Conservation (phyloP, 37 sponge, comb jelly and placozoan species). For the Bolinopsis microptera region DNA sequence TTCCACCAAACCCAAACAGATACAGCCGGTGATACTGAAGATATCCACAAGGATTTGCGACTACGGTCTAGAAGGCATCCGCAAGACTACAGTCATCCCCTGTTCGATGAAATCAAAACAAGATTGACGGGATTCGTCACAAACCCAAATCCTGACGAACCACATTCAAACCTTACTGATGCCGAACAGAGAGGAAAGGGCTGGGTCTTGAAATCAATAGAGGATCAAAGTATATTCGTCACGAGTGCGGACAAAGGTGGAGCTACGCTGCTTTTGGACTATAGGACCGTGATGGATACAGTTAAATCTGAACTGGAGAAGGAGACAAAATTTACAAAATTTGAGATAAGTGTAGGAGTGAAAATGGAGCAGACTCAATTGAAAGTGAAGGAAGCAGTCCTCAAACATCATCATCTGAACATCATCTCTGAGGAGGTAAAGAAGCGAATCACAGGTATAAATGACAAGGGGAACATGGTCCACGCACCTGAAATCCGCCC, state of each 20-base stretch:
- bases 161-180: background rate
- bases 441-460: background rate
- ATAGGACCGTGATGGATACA: background rate
- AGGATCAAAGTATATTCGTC: background rate
- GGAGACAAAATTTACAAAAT: background rate
- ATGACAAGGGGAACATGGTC: background rate
- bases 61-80: background rate
- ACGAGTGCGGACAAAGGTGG: conserved; percentile 44
- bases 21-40: background rate
- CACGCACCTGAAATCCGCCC: background rate
- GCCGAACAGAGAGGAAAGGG: background rate
- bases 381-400: background rate
- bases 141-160: background rate
- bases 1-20: background rate
- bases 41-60: conserved; percentile 6
- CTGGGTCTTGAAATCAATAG: background rate
- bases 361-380: background rate
- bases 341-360: background rate
- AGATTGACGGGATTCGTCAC: background rate
- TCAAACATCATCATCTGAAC: background rate
- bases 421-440: conserved; percentile 13
- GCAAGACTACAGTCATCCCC: background rate
- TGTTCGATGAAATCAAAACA: conserved; percentile 12
- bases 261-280: background rate
- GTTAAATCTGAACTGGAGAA: background rate